Conservation (phyloP, 2,113 vertebrate genomes). For the Oncorhynchus tshawytscha region DNA sequence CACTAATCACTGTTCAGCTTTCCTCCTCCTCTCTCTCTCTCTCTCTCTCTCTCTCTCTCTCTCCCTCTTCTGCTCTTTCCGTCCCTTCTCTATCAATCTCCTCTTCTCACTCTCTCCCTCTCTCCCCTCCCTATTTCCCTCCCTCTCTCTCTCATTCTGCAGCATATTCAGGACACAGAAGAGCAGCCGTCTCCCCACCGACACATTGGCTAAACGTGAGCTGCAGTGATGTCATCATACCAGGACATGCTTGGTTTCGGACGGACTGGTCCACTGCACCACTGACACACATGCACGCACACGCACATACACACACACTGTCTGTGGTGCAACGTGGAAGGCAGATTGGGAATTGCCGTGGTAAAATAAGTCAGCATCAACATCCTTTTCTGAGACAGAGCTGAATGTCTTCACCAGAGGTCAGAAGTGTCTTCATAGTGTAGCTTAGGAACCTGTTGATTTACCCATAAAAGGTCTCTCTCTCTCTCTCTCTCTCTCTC, state of each 20-base stretch:
- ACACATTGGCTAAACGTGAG: slow-evolving; percentile 21
- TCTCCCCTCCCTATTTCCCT: not conserved
- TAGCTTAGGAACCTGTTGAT: not conserved
- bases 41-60: not conserved
- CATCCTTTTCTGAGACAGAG: too few relatives aligned
- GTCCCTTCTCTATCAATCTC: slow-evolving; percentile 4
- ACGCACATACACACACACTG: not conserved
- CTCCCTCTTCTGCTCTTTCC: not conserved
- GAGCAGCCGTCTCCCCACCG: slow-evolving; percentile 17
- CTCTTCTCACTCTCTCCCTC: not conserved
- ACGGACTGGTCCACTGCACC: not conserved
- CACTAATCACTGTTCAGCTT: not conserved
- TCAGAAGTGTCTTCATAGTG: not conserved
- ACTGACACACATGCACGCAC: slow-evolving; percentile 1
- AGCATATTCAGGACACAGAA: slow-evolving; percentile 3
- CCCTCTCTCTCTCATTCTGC: slow-evolving; percentile 4
- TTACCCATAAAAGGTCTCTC: not conserved
- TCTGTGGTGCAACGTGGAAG: too few relatives aligned
- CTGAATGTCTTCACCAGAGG: too few relatives aligned
- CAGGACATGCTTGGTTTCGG: not conserved
- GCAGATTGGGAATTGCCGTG: not conserved
- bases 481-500: too few relatives aligned
- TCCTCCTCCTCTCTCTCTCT: not conserved
- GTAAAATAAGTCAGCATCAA: not conserved
- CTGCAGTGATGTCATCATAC: slow-evolving; percentile 47